Percentiles rank a stretch among this genome's conserved stretches.
These are phyloP conservation scores for Elgaria multicarinata DNA, from an alignment of 2,113 vertebrate genomes.

Conservation along the genomic window DNA sequence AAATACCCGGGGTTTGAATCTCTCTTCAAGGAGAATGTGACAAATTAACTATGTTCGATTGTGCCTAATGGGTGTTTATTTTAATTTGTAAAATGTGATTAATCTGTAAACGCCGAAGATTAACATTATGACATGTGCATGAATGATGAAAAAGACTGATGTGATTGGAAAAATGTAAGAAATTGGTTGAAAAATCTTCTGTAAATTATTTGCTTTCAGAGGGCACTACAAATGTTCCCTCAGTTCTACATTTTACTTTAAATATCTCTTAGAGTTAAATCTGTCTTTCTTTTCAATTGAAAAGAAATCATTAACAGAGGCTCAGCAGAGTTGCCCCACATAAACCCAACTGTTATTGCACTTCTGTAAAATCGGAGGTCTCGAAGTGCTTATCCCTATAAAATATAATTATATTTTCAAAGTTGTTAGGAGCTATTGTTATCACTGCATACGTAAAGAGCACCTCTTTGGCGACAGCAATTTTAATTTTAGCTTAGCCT, in stretches of 20 bases:
- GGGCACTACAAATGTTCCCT: background rate
- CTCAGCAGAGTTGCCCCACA: background rate
- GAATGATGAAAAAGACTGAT: background rate
- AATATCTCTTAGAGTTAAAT: background rate
- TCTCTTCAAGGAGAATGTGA: background rate
- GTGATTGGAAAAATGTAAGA: background rate
- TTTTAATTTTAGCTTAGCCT: constrained; percentile 38
- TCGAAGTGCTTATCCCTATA: constrained; percentile 21
- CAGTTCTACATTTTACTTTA: background rate
- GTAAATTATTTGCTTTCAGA: background rate
- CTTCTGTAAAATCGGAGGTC: background rate
- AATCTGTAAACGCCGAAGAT: background rate
- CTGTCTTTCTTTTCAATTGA: background rate
- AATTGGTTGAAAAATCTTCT: background rate
- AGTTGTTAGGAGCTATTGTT: constrained; percentile 30
- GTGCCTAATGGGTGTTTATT: constrained; percentile 4
- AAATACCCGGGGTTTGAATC: background rate
- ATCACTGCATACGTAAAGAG: constrained; percentile 26
- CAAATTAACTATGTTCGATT: background rate
- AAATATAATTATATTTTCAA: constrained; percentile 36
- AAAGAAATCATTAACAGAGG: background rate
- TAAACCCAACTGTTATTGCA: background rate
- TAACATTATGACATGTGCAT: background rate
- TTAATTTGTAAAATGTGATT: background rate
- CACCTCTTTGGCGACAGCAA: background rate